A percentile compares a stretch with the other conserved stretches of the same genome.
These are phyloP conservation scores for Drosophila rhopaloa DNA, from an alignment of 1,140 invertebrate species.

Conservation along the genomic window DNA sequence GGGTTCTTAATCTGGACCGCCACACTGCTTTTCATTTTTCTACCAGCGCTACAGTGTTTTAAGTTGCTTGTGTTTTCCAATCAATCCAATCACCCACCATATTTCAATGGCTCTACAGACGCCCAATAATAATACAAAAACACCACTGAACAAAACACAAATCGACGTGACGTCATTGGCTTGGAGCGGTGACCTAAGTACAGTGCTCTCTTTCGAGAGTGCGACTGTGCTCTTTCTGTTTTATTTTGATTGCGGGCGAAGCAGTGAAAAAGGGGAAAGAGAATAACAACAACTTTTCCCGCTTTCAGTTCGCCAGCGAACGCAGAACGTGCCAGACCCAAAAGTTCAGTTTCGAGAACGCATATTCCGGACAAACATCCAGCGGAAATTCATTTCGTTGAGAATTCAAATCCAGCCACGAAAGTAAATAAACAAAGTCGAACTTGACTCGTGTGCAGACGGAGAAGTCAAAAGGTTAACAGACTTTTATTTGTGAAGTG, in stretches of 20 bases:
- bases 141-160: slow-evolving; percentile 1
- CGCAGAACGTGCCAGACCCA: slow-evolving; percentile 65
- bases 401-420: slow-evolving; percentile 29
- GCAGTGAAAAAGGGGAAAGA: slow-evolving; percentile 21
- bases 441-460: slow-evolving; percentile 6
- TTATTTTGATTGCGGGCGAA: slow-evolving; percentile 13
- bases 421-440: slow-evolving; percentile 39
- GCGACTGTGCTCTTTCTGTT: slow-evolving; percentile 24
- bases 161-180: slow-evolving; percentile 51
- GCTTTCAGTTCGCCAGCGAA: slow-evolving; percentile 69
- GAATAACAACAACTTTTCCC: slow-evolving; percentile 59
- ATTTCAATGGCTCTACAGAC: background rate
- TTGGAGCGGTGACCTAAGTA: slow-evolving; percentile 37
- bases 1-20: too few relatives aligned
- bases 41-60: too few relatives aligned
- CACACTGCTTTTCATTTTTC: too few relatives aligned
- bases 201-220: slow-evolving; percentile 36
- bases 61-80: too few relatives aligned
- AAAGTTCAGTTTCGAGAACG: slow-evolving; percentile 35
- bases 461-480: slow-evolving; percentile 72
- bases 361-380: slow-evolving; percentile 19
- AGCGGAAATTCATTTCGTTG: slow-evolving; percentile 45
- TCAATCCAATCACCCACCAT: background rate
- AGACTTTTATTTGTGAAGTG: slow-evolving; percentile 36
- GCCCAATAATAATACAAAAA: slow-evolving; percentile 1